phyloP scores from a whole-genome alignment of 2,888 invertebrate species.

The Acrobasis repandana region DNA sequence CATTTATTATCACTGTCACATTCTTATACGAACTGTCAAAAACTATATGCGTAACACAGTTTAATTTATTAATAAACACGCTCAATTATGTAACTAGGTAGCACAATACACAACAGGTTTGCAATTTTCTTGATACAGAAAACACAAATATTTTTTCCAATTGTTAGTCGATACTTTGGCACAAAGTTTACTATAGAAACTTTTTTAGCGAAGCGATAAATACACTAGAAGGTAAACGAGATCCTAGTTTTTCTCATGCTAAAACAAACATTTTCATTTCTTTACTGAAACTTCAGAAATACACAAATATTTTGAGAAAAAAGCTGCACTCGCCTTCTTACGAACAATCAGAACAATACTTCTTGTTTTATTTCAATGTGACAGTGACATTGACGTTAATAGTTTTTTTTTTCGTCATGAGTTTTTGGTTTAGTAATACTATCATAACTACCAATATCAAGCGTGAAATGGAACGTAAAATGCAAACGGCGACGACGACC shows the following conservation, averaged over 20 bases:
- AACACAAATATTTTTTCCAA: conserved; percentile 16
- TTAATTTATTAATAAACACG: conserved; percentile 19
- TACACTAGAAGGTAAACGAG: neutral
- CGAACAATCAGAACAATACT: neutral
- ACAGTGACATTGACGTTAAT: conserved; percentile 7
- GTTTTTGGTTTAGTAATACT: too few relatives aligned
- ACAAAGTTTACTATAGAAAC: conserved; percentile 17
- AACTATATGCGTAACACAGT: neutral
- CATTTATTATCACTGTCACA: neutral
- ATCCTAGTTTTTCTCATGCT: neutral
- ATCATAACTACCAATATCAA: too few relatives aligned
- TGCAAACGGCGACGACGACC: too few relatives aligned
- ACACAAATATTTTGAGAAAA: neutral
- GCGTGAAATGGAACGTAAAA: too few relatives aligned
- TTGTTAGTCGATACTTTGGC: conserved; percentile 18
- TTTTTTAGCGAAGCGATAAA: neutral
- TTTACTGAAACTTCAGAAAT: neutral
- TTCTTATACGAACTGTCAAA: neutral
- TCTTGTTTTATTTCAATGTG: neutral
- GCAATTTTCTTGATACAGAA: conserved; percentile 23
- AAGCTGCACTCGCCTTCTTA: neutral
- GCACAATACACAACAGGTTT: conserved; percentile 16
- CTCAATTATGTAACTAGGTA: conserved; percentile 21
- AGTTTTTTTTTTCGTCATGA: neutral
- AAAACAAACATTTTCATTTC: neutral